Evolutionary conservation across 2,113 vertebrate genomes (phyloP), one percentile per base, ranked within the genome.

Genomic region (Catharus minimus): DNA sequence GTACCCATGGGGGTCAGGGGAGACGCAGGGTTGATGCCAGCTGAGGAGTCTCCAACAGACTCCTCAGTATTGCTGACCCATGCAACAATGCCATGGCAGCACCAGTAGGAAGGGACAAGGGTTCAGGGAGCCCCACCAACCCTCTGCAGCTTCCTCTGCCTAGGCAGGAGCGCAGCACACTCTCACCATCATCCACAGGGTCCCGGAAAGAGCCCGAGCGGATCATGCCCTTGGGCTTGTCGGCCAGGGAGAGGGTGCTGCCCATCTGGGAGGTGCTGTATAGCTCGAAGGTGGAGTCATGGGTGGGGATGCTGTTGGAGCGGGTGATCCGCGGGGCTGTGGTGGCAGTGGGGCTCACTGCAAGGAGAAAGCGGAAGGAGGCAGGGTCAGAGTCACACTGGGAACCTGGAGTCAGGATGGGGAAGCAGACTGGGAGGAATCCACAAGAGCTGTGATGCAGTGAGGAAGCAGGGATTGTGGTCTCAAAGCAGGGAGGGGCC

Each of bases 231-330:
- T 99, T 99, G 90, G 99, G 97, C 74, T 99, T 98, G 85, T 99
- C 99, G 1, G 98, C 98, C 97, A 99, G 97, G 39, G 99, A 99
- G 90, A 99, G 95, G 28, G 98, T 99, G 98, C 99, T 99, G 95
- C 99, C 99, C 96, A 98, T 97, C 33, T 98, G 98, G 61, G 99
- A 99, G 8, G 97, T 98, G 95, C 97, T 97, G 86, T 98, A 99
- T 88, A 99, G 98, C 95, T 99, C 99, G 92, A 99, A 97, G 82
- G 98, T 98, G 89, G 98, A 97, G 64, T 99, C 99, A 15, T 99
- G 99, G 69, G 98, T 98, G 46, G 99, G 99, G 96, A 99, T 99
- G 98, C 99, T 99, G 98, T 99, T 99, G 96, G 99, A 99, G 74
- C 99, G 98, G 91, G 98, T 99, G 98, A 99, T 99, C 94, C 98